These are phyloP conservation scores for Nymphicus hollandicus DNA, from an alignment of 2,113 vertebrate genomes.

Conservation along the genomic window DNA sequence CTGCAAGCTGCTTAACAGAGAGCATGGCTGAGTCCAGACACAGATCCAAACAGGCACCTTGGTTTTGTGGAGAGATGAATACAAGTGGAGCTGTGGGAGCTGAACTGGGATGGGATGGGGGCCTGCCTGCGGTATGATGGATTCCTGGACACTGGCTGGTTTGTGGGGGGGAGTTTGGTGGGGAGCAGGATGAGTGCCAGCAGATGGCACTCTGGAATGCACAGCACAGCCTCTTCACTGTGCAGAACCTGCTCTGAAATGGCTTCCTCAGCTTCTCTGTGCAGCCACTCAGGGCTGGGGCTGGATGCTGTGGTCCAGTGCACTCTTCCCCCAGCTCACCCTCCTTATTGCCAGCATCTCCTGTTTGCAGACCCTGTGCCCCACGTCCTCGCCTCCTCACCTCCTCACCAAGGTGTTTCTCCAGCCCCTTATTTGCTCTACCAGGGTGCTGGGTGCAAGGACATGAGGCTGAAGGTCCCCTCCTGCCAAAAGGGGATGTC, in stretches of 20 bases:
- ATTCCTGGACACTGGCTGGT: rapidly evolving
- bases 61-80: neutral
- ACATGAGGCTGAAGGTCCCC: neutral
- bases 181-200: neutral
- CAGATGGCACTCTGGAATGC: neutral
- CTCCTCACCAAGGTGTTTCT: neutral
- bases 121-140: neutral
- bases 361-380: neutral
- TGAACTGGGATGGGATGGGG: neutral
- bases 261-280: neutral
- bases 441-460: neutral
- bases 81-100: neutral
- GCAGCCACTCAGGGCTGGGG: neutral
- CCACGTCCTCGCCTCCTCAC: neutral
- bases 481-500: neutral
- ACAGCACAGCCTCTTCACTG: neutral
- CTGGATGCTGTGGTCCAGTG: neutral
- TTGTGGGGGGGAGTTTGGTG: neutral
- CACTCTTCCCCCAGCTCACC: rapidly evolving
- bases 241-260: neutral
- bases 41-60: neutral
- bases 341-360: neutral
- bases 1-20: neutral
- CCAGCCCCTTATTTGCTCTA: neutral
- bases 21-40: rapidly evolving